Conservation (phyloP, 1,140 invertebrate genomes). For the Tetragonula clypearis region DNA sequence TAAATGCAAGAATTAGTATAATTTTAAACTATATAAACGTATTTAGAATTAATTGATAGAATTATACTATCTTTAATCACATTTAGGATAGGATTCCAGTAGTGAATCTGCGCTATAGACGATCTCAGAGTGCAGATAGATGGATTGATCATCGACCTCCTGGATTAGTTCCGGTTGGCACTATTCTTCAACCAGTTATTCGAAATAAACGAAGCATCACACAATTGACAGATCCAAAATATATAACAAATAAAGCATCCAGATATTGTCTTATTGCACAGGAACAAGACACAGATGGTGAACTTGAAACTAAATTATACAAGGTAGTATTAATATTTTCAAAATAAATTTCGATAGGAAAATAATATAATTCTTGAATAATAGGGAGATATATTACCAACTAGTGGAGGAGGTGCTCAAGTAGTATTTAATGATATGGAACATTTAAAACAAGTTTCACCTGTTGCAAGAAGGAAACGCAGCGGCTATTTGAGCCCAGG, state of each 20-base stretch:
- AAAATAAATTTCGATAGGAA: neutral
- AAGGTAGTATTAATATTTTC: constrained; percentile 85
- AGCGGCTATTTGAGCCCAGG: constrained; percentile 51
- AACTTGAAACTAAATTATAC: constrained; percentile 95
- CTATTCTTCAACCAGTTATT: constrained; percentile 93
- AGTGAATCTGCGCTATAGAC: constrained; percentile 87
- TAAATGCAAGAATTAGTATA: neutral
- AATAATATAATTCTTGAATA: constrained; percentile 13
- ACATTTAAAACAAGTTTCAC: constrained; percentile 92
- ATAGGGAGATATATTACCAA: constrained; percentile 95
- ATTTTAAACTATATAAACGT: neutral
- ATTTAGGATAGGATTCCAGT: constrained; percentile 79
- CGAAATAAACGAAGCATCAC: constrained; percentile 90
- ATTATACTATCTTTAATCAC: constrained; percentile 3
- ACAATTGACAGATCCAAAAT: constrained; percentile 86
- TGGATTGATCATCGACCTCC: constrained; percentile 96
- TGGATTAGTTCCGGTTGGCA: constrained; percentile 87
- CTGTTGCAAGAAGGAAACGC: constrained; percentile 79
- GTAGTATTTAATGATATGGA: constrained; percentile 98
- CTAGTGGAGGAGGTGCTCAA: constrained; percentile 95
- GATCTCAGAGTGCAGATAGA: constrained; percentile 89
- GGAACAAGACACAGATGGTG: constrained; percentile 93
- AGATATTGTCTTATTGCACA: constrained; percentile 97
- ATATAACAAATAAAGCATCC: constrained; percentile 82
- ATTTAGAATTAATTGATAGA: neutral